A percentile compares a stretch with the other conserved stretches of the same genome.
These are phyloP conservation scores for Clarias magur DNA, from an alignment of 2,113 vertebrate species.

Conservation along the genomic window DNA sequence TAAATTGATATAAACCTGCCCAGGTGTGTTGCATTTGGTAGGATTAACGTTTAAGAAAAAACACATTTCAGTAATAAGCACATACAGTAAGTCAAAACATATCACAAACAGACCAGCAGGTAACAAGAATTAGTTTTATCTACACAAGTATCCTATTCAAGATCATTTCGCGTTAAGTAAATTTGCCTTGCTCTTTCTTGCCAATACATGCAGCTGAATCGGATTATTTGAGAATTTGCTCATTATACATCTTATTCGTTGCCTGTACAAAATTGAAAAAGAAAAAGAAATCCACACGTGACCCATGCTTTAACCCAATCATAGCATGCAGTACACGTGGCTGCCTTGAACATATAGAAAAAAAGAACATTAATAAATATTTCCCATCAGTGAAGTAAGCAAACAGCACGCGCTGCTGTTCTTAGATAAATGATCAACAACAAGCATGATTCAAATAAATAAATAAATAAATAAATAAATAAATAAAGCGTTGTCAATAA, in stretches of 20 bases:
- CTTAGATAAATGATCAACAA: slow-evolving; percentile 12
- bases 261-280: slow-evolving; percentile 57
- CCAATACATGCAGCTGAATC: slow-evolving; percentile 84
- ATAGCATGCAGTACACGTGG: slow-evolving; percentile 62
- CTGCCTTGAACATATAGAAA: slow-evolving; percentile 30
- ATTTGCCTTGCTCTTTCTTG: slow-evolving; percentile 73
- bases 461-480: slow-evolving; percentile 47
- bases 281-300: slow-evolving; percentile 57
- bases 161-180: slow-evolving; percentile 74
- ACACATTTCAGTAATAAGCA: slow-evolving; percentile 94
- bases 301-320: slow-evolving; percentile 61
- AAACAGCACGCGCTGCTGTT: slow-evolving; percentile 16
- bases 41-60: slow-evolving; percentile 98
- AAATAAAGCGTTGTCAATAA: slow-evolving; percentile 36
- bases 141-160: slow-evolving; percentile 97
- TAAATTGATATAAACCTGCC: slow-evolving; percentile 92
- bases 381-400: slow-evolving; percentile 36
- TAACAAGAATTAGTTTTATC: slow-evolving; percentile 93
- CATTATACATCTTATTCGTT: slow-evolving; percentile 61
- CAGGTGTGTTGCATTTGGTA: slow-evolving; percentile 85
- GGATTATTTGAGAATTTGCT: slow-evolving; percentile 53
- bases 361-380: slow-evolving; percentile 49
- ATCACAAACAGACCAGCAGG: slow-evolving; percentile 97
- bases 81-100: slow-evolving; percentile 98
- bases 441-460: slow-evolving; percentile 41